These are phyloP conservation scores for Griposia aprilina DNA, from an alignment of 2,888 invertebrate genomes.

Conservation along the genomic window DNA sequence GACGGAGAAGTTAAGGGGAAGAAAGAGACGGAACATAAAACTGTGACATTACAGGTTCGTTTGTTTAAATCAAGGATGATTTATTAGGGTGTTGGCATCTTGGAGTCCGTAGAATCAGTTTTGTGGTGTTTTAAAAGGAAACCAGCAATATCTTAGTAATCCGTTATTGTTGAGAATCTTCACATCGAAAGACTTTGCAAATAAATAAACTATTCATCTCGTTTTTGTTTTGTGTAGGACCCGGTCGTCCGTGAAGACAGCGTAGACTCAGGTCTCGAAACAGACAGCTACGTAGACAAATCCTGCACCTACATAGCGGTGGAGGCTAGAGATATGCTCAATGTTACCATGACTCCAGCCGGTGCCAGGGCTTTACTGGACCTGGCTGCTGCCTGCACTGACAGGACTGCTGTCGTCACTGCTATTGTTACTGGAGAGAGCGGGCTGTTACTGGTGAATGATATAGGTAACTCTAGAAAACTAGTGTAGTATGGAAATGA, in stretches of 20 bases:
- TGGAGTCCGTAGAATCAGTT: background rate
- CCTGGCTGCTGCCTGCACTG: conserved; percentile 75
- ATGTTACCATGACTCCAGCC: conserved; percentile 93
- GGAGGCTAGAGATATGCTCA: conserved; percentile 92
- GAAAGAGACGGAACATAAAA: conserved; percentile 79
- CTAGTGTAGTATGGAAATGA: background rate
- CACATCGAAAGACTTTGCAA: background rate
- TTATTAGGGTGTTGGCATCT: background rate
- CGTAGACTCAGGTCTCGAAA: conserved; percentile 88
- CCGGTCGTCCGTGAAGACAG: conserved; percentile 85
- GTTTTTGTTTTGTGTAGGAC: conserved; percentile 72
- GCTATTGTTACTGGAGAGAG: conserved; percentile 79
- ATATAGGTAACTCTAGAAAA: conserved; percentile 86
- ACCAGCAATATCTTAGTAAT: background rate
- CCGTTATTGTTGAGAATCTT: background rate
- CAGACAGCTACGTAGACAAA: conserved; percentile 80
- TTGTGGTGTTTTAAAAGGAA: background rate
- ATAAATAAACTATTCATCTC: background rate
- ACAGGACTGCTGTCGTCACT: conserved; percentile 82
- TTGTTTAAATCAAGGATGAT: background rate
- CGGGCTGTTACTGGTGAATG: conserved; percentile 90
- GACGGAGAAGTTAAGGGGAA: conserved; percentile 78
- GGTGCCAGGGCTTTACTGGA: conserved; percentile 90
- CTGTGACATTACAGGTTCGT: conserved; percentile 80
- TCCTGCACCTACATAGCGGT: conserved; percentile 92